Base-by-base conservation (phyloP, 2,113 vertebrate species). In the Lophotis ruficrista region DNA sequence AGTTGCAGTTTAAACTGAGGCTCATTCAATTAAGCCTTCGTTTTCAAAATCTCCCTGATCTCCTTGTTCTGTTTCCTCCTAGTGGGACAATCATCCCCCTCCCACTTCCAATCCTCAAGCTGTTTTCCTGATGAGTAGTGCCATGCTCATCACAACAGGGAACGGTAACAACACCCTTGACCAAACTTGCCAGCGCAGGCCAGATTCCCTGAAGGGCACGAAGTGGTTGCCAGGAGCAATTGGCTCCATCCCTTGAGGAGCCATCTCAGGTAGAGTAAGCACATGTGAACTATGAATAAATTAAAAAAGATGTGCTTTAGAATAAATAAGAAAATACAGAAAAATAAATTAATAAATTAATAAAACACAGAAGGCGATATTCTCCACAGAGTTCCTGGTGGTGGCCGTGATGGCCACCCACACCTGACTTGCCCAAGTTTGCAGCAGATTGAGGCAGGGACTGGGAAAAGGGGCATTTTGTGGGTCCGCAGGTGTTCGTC, bases 321-420 rank as follows among this genome's bases (percentile, higher is more conserved):
- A 71, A 83, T 58, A 72, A 85, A 53, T 21, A 47, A 62, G 6
- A 65, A 84, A 76, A n/a, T 17, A 33, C 12, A 76, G 33, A 5
- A 47, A 68, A 22, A 37, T 33, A 33, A 77, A 54, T 12, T 2
- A 48, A 61, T 50, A 21, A 14, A 28, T 41, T 2, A 23, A 50
- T 33, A 78, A 54, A 85, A 85, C 8, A 8, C 16, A 76, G 62
- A 53, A 17, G 33, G 24, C 0, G 3, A 31, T 62, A 48, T 51
- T 71, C 25, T 51, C 11, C 30, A 22, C 25, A 20, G 57, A 56
- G 35, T 4, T 64, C 27, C n/a, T 53, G 23, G 27, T 37, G 25
- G 45, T 31, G 45, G 11, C 47, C 1, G 0, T 23, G 38, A 41
- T 1, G 22, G 43, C 28, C 4, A 1, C 48, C 30, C 14, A 31